Evolutionary conservation across 1,140 invertebrate genomes (phyloP), one percentile per base, ranked within the genome.

Genomic region (Eueides isabella): DNA sequence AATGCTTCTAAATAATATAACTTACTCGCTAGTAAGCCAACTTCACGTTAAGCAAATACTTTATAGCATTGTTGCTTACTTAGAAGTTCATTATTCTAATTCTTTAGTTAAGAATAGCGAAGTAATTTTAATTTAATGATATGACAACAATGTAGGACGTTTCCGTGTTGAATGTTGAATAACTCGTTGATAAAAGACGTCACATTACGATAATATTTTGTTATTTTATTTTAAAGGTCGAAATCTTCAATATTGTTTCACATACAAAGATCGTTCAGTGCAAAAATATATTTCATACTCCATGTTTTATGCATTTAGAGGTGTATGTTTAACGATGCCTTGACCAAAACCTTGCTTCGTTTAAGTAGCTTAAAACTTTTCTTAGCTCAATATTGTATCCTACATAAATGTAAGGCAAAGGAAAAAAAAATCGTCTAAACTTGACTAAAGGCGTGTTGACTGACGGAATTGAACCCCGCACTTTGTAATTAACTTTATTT

Each of bases 91-190:
- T 55, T 55, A 55, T 55, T 55, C 19, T 23, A 55, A 26, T 26
- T 55, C 48, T 26, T 23, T 26, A 55, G 3, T 55, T 9, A 48
- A 5, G n/a, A 48, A 55, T 55, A 55, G 19, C 11, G 23, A 3
- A 55, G 48, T 55, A 55, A 55, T 26, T 55, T 55, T 55, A 55
- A 23, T 23, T 7, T 23, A 55, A 23, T 26, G 19, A 23, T 11
- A 55, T 55, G 48, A 55, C 48, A 55, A 26, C 19, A 55, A 55
- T 55, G 48, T 11, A 11, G 12, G 19, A 23, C 19, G 48, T 55
- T 55, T 55, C 48, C 48, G 48, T 26, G 48, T 55, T 55, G 48
- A 55, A 26, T 26, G 48, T 55, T 55, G 48, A 55, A 26, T 55
- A 23, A 55, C 19, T 12, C 26, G 48, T 55, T 55, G 48, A 55